Conservation (phyloP, 2,888 invertebrate species). For the Clivina fossor region DNA sequence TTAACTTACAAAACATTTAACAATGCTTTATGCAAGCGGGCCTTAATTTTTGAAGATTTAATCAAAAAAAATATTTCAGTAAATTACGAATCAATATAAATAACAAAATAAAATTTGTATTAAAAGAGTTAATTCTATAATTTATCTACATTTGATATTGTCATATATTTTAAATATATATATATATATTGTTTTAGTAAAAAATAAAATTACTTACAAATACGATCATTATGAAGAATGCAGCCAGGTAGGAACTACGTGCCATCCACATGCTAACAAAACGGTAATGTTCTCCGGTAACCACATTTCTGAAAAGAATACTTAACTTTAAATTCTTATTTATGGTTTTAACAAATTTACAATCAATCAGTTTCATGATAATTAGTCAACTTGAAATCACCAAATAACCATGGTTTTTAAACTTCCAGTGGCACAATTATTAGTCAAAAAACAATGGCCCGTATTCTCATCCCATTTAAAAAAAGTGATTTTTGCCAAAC, state of each 20-base stretch:
- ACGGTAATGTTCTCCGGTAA: conserved; percentile 97
- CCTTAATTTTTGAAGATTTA: no score
- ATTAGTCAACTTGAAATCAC: not conserved
- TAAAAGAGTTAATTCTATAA: not conserved
- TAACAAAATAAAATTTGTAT: no score
- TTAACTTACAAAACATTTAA: no score
- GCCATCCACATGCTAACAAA: conserved; percentile 98
- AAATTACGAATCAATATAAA: no score
- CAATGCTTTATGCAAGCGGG: no score
- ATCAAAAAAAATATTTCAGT: no score
- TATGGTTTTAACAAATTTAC: conserved; percentile 21
- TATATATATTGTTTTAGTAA: not conserved
- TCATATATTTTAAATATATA: not conserved
- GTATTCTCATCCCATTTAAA: not conserved
- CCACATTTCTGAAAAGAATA: conserved; percentile 77
- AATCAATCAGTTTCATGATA: conserved; percentile 4
- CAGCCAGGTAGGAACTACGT: conserved; percentile 90
- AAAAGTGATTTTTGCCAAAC: no score
- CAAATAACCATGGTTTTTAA: not conserved
- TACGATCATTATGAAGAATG: conserved; percentile 95
- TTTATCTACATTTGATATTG: not conserved
- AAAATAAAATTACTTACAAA: conserved; percentile 78
- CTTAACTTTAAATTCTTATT: conserved; percentile 11
- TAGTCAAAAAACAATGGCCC: not conserved
- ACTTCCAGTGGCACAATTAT: not conserved